Percentiles rank a stretch among this genome's conserved stretches.
Conservation (phyloP, 2,888 invertebrate species). For the Sarcophaga rosellei region DNA sequence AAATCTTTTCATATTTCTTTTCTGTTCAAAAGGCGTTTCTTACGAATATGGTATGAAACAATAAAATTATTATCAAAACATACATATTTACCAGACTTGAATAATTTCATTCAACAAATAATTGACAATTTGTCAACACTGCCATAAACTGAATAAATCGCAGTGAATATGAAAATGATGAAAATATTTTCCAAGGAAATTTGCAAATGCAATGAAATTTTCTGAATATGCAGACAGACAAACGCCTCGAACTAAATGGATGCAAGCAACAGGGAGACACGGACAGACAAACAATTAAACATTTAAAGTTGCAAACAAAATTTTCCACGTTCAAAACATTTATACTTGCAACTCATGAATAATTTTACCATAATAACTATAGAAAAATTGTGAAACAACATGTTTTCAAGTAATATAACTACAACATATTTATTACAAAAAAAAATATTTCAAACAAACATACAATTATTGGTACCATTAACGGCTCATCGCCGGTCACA, state of each 20-base stretch:
- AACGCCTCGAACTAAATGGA: background rate
- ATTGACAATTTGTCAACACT: conserved; percentile 45
- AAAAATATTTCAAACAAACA: background rate
- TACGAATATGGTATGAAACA: conserved; percentile 1
- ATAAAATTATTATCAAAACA: conserved; percentile 47
- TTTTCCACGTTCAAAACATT: background rate
- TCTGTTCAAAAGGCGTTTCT: background rate
- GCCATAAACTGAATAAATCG: conserved; percentile 44
- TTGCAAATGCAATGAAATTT: background rate
- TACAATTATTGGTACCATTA: conserved; percentile 37
- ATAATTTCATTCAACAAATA: conserved; percentile 31
- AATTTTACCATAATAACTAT: background rate
- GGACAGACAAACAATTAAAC: background rate
- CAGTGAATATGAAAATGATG: conserved; percentile 14
- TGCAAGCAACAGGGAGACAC: background rate
- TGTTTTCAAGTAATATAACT: background rate
- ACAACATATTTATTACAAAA: too few species aligned
- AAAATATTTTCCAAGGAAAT: conserved; percentile 35
- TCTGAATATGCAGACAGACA: conserved; percentile 23
- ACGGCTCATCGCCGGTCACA: background rate
- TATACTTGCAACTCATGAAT: background rate
- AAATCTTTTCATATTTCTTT: background rate
- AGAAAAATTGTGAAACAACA: background rate
- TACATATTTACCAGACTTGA: background rate
- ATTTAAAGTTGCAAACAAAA: background rate